Conservation (phyloP, 2,888 invertebrate genomes). For the Orthosia incerta region DNA sequence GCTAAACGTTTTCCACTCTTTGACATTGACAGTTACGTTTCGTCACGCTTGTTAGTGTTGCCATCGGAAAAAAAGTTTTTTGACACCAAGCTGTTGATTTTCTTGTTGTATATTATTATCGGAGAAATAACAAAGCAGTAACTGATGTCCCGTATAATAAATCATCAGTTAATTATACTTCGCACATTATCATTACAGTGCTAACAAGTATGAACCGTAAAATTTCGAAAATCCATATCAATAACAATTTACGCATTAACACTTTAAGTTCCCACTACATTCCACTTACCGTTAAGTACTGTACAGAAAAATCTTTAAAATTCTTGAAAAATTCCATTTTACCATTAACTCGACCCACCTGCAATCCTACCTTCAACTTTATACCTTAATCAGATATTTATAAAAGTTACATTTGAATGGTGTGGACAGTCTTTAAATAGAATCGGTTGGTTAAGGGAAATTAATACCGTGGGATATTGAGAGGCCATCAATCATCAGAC, state of each 20-base stretch:
- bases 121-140: conserved; percentile 29
- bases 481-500: conserved; percentile 64
- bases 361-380: conserved; percentile 11
- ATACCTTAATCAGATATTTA: not conserved
- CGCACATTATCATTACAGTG: conserved; percentile 45
- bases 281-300: conserved; percentile 54
- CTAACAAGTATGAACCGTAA: conserved; percentile 50
- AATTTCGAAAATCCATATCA: conserved; percentile 47
- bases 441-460: conserved; percentile 46
- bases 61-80: conserved; percentile 13
- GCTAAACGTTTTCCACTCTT: conserved; percentile 40
- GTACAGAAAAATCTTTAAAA: conserved; percentile 52
- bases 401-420: conserved; percentile 36
- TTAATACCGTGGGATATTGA: conserved; percentile 60
- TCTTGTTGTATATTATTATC: conserved; percentile 36
- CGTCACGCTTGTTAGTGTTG: conserved; percentile 25
- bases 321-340: conserved; percentile 48
- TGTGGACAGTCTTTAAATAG: conserved; percentile 38
- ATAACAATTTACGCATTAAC: conserved; percentile 62
- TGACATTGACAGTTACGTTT: conserved; percentile 44
- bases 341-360: conserved; percentile 13
- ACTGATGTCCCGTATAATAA: conserved; percentile 38
- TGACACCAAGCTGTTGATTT: conserved; percentile 22
- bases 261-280: conserved; percentile 58
- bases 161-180: conserved; percentile 51